Evolutionary conservation across 2,113 vertebrate genomes (phyloP), one percentile per base, ranked within the genome.

Genomic region (Nyctibius bracteatus): DNA sequence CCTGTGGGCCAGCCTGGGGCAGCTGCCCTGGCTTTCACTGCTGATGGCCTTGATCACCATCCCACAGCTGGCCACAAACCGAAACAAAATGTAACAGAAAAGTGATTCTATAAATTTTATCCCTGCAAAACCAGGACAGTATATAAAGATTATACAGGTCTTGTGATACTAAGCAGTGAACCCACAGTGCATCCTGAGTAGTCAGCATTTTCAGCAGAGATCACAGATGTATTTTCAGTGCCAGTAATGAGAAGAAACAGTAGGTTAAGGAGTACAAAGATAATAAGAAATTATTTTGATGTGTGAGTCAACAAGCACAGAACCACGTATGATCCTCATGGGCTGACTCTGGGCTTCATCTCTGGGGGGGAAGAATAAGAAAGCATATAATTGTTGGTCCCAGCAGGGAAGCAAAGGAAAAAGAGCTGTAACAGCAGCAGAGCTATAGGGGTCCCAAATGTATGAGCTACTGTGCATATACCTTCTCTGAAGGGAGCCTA

Each of bases 241-340:
- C 19, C 72, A 54, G n/a, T 84, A 94, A 94, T 52, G 75, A 79
- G 94, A 71, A 93, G 88, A 93, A 96, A 68, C 92, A 89, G 90
- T 65, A 43, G 68, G 39, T 86, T 81, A 67, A 92, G 79, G n/a
- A 65, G 44, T 55, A 63, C 11, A 72, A 28, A 58, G 54, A 88
- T n/a, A 92, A 93, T 88, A 81, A 90, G 80, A 92, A 67, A 86
- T 79, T 52, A 46, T 77, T 80, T 78, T 58, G 7, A 61, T 79
- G 44, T 52, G 68, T 30, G 68, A 94, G 19, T 92, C 90, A 96
- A 84, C 72, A 94, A 92, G 37, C 92, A 33, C 9, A 19, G 65
- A 74, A 46, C 79, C 59, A 20, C 27, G 12, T 31, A 28, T n/a
- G 43, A 79, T 23, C 24, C 49, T 92, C 55, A 15, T 24, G 65